Evolutionary conservation across 2,113 vertebrate genomes (phyloP), one percentile per base, ranked within the genome.

Genomic region (Montifringilla adamsi): DNA sequence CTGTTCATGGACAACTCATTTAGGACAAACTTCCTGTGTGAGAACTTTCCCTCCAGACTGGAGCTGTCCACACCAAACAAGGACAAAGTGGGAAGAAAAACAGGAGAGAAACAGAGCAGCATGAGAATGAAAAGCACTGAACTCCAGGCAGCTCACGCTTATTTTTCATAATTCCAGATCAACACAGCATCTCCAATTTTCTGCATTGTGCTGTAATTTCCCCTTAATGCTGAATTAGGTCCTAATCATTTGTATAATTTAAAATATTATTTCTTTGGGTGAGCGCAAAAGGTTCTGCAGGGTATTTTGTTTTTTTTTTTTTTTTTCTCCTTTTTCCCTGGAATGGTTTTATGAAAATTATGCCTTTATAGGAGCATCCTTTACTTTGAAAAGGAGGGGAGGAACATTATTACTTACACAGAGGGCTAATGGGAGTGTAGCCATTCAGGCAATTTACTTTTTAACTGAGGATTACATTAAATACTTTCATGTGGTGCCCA

Each of bases 211-310:
- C 90, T 82, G 53, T 92, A 86, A 95, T 77, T 84, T 91, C 72
- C 74, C 74, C 60, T 70, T 93, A 94, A 86, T 63, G 82, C 56
- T 62, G 43, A 64, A 63, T 80, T 56, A 49, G 60, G 77, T 93
- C 89, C 87, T 62, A 88, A 90, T 96, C 30, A 66, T 91, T 96
- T 89, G 77, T 72, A 41, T 91, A 80, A 95, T 97, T 92, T 95
- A 66, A 92, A 87, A 94, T 85, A 75, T 70, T 69, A 44, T 87
- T 89, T 89, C 77, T 96, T 78, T 31, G 41, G 43, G 44, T 79
- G 63, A 77, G 49, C 22, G 47, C 46, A 74, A 69, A 91, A 86
- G 55, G 67, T 66, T 87, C 67, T 74, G 22, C 59, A 27, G 83
- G 50, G 46, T 53, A 53, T 46, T 72, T 55, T 31, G 39, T 37